Base-by-base conservation (phyloP, 2,797 vertebrate genomes). In the Bothrops alternatus region DNA sequence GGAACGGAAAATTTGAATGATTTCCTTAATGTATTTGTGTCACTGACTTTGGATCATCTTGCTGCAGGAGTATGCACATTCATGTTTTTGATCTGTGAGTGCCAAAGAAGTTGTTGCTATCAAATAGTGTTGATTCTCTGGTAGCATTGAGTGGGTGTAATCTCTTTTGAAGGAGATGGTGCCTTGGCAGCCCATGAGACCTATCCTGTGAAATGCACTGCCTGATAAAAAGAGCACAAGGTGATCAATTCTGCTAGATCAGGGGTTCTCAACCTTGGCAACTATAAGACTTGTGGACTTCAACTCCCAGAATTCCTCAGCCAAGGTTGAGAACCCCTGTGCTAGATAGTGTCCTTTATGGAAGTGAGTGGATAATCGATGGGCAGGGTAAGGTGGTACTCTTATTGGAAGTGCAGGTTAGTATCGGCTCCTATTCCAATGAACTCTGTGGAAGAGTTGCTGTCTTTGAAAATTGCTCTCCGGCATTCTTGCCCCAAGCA, bases 91-190 rank as follows among this genome's bases (percentile, higher is more conserved):
- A 42, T 69, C 23, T 82, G 37, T n/a, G 63, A 88, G 90, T 85
- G 82, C 86, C 56, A 93, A 88, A 88, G 86, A 88, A 69, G 86
- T 85, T 91, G 86, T 91, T 91, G 87, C 92, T 47, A 89, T 47
- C 50, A 63, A 63, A 87, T 60, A 91, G 32, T 65, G 82, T 63
- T 89, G 86, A 88, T 93, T 89, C 85, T 65, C 57, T 63, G 50
- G 85, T 85, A 85, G 86, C 86, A 91, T 65, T 91, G 88, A 88
- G 86, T 89, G n/a, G 55, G 16, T 78, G 28, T 78, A 50, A 88
- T 91, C 90, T 93, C 86, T 91, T 88, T 50, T 82, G 57, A 73
- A 93, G 69, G 87, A 89, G 58, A 57, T 63, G 25, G 58, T 93
- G 87, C n/a, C 69, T 87, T 73, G 26, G 65, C 26, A 91, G 60